These are phyloP conservation scores for Petrocephalus schoutedeni DNA, from an alignment of 2,797 vertebrate genomes.

Conservation along the genomic window DNA sequence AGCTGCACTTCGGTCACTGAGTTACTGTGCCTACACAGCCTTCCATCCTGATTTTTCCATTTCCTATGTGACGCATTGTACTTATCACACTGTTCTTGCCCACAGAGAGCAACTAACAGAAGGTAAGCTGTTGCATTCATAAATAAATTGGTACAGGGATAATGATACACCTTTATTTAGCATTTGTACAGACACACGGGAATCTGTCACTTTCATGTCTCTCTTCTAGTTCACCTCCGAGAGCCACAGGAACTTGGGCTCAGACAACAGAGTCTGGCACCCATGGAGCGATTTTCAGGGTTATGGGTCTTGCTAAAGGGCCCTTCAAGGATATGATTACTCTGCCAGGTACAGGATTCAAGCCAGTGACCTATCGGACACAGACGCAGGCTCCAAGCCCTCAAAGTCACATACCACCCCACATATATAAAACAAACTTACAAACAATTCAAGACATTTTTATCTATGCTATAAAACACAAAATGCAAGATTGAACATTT, in stretches of 20 bases:
- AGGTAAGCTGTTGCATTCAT: background rate
- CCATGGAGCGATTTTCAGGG: background rate
- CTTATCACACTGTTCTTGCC: background rate
- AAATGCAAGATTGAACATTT: background rate
- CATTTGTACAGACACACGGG: background rate
- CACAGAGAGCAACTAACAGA: background rate
- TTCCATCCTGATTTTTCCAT: conserved; percentile 3
- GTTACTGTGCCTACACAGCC: background rate
- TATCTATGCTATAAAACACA: background rate
- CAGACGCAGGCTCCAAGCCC: background rate
- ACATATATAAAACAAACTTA: background rate
- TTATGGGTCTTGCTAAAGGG: background rate
- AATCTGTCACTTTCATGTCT: background rate
- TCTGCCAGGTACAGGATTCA: background rate
- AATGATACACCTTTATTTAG: background rate
- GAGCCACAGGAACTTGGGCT: background rate
- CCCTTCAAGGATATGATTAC: background rate
- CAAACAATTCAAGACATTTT: background rate
- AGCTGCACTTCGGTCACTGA: background rate
- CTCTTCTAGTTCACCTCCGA: background rate
- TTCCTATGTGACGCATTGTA: background rate
- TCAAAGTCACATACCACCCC: background rate
- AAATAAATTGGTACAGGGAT: background rate
- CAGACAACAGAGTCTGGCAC: background rate
- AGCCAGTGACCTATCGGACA: background rate